Base-by-base conservation (phyloP, 2,888 invertebrate species). In the Lochmaea crataegi region DNA sequence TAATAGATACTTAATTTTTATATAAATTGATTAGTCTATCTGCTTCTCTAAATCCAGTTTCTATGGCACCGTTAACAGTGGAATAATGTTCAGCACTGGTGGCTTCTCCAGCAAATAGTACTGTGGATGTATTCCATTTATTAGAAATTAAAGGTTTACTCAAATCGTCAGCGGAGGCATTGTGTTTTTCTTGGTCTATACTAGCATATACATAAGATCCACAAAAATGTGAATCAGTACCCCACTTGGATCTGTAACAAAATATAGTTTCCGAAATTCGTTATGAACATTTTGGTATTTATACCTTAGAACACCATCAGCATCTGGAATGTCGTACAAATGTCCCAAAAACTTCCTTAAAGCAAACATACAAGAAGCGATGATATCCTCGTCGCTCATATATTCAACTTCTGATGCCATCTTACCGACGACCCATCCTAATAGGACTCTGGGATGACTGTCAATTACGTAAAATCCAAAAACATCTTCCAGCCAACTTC, bases 141-240 rank as follows among this genome's bases (percentile, higher is more conserved):
- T 89, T 87, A 0, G 82, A 73, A 16, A 74, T 32, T 2, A 94
- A 83, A 0, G 94, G 93, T 65, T 86, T 84, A 0, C 89, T 90
- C 41, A 94, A 86, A 79, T 90, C 88, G 3, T 84, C 83, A 4
- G 90, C 86, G 22, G 87, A 87, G n/a, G 88, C 86, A 2, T 90
- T 88, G 72, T 87, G 81, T 57, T 85, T 82, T 38, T 91, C 90
- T 0, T 89, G 86, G 7, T 87, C 82, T 57, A 90, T 79, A 76
- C 90, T 90, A 79, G 90, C 88, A 83, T 88, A 93, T 2, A 90
- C 89, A 84, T 95, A 96, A 0, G 93, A 92, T 2, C 96, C 95
- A 61, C 90, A 88, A 6, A 92, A 92, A 85, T 89, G 90, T 1
- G 90, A 90, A 86, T 94, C 92, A 1, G 88, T 88, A 75, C 88